Evolutionary conservation across 2,113 vertebrate species (phyloP).

Genomic region (Narcine bancroftii): DNA sequence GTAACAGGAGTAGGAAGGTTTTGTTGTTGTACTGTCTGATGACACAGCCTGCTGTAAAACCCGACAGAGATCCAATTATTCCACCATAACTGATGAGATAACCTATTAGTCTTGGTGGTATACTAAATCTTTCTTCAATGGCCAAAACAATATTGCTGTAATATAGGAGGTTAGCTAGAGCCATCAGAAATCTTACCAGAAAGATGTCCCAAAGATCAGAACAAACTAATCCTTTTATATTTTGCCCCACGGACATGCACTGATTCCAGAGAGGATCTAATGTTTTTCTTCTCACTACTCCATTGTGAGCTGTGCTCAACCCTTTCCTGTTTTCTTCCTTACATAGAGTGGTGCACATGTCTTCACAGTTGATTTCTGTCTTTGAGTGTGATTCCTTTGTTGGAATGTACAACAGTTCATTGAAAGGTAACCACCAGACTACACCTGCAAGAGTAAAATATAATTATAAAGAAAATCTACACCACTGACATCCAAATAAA

Average conservation of each 20-base stretch:
- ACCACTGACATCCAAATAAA: background rate
- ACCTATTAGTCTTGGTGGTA: constrained; percentile 72
- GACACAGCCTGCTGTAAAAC: constrained; percentile 73
- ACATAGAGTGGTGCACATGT: constrained; percentile 41
- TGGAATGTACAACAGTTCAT: constrained; percentile 44
- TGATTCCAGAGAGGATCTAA: constrained; percentile 56
- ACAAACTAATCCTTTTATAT: constrained; percentile 60
- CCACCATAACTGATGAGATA: constrained; percentile 86
- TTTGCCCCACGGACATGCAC: constrained; percentile 56
- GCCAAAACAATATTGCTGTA: constrained; percentile 87
- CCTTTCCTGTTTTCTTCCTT: constrained; percentile 40
- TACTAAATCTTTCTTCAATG: constrained; percentile 81
- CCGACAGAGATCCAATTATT: constrained; percentile 72
- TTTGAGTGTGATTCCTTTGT: constrained; percentile 44
- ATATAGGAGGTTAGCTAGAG: constrained; percentile 78
- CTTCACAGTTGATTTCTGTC: constrained; percentile 29
- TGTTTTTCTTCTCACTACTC: background rate
- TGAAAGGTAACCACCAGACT: constrained; percentile 78
- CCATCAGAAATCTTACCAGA: constrained; percentile 79
- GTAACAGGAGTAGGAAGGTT: constrained; percentile 67
- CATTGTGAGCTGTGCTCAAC: background rate
- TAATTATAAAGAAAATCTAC: background rate
- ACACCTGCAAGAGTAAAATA: constrained; percentile 57
- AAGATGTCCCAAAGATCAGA: constrained; percentile 85
- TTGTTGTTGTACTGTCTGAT: constrained; percentile 67